These are phyloP conservation scores for Dasysyrphus albostriatus DNA, from an alignment of 2,888 invertebrate genomes.

Conservation along the genomic window DNA sequence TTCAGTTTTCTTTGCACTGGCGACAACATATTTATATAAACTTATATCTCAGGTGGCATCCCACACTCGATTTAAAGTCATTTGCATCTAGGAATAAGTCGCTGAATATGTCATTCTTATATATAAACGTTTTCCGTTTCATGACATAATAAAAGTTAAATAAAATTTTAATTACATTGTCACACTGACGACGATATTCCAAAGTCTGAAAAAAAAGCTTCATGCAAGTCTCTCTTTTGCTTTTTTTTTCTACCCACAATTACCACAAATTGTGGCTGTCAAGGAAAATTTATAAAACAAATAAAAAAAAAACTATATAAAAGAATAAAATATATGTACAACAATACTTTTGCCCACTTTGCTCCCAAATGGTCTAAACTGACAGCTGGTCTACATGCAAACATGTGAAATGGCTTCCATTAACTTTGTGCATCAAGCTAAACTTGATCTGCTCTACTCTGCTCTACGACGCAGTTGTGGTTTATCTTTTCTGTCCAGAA, in stretches of 20 bases:
- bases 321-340: slow-evolving; percentile 3
- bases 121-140: slow-evolving; percentile 34
- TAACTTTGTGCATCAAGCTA: slow-evolving; percentile 50
- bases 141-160: slow-evolving; percentile 57
- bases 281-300: slow-evolving; percentile 24
- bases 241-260: slow-evolving; percentile 37
- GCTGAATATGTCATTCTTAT: not conserved
- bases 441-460: not conserved
- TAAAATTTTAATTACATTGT: slow-evolving; percentile 69
- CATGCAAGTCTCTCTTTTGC: not conserved
- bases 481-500: slow-evolving; percentile 46
- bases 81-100: slow-evolving; percentile 15
- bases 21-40: not conserved
- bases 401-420: slow-evolving; percentile 39
- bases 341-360: slow-evolving; percentile 48
- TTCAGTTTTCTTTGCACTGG: not conserved
- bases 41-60: not conserved
- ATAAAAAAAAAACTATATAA: not conserved
- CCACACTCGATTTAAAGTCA: not conserved
- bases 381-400: slow-evolving; percentile 34
- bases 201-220: not conserved
- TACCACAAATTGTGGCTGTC: slow-evolving; percentile 10
- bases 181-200: slow-evolving; percentile 41
- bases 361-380: slow-evolving; percentile 36
- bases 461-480: slow-evolving; percentile 41